Evolutionary conservation across 2,888 invertebrate species (phyloP), one percentile per base, ranked within the genome.

Genomic region (Lasiommata megera): DNA sequence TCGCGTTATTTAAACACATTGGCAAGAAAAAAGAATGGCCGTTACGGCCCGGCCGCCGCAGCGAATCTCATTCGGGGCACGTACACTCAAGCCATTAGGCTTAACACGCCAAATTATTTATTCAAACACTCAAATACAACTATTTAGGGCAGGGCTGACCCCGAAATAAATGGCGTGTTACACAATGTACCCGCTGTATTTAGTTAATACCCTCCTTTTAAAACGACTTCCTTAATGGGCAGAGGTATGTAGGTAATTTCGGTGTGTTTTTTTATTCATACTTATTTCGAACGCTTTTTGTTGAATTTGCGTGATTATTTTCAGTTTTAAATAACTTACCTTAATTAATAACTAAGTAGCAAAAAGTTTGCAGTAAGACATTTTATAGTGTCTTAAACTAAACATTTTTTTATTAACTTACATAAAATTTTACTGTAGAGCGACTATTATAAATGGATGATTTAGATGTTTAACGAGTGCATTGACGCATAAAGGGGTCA

Each of bases 51-150:
- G 54, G 7, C 12, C 29, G 46, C 29, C 11, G 29, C 29, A 59
- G 56, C 58, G 46, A 61, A 58, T 60, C 63, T 66, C 64, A 69
- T 67, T 66, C 64, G 41, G 58, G 58, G 56, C 69, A 67, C 69
- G 68, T 61, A 58, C 56, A 59, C 58, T 61, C 56, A 55, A 64
- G 60, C 66, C 70, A 68, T 68, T 67, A 68, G 64, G 66, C 66
- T 67, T 66, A 66, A 63, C 67, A 65, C 61, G 61, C 67, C 58
- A 65, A 68, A 72, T 75, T 77, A 73, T 76, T 76, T 75, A 76
- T 74, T 70, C 70, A 70, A 63, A 61, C 66, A 67, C 67, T 69
- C 59, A 58, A 69, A 73, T 69, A 62, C 64, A 61, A 69, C 70
- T 68, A 73, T 72, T 70, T 68, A 61, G 58, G 40, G 65, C 16